Conservation (phyloP, 1,140 invertebrate genomes). For the Tribolium madens region DNA sequence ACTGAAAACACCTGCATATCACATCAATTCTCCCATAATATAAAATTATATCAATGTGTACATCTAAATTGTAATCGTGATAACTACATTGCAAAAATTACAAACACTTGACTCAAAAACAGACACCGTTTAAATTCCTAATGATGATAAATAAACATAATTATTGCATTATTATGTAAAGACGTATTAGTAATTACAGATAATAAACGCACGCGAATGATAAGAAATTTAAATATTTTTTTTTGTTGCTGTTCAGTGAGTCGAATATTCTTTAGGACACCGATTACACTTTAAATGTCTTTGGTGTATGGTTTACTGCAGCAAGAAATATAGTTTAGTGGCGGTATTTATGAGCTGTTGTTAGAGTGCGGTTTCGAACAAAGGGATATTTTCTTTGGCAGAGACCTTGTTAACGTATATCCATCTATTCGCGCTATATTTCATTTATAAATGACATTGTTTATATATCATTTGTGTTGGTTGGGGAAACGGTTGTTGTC, state of each 20-base stretch:
- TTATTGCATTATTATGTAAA: conserved; percentile 18
- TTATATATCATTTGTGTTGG: conserved; percentile 63
- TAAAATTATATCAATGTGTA: conserved; percentile 44
- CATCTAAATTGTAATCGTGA: conserved; percentile 42
- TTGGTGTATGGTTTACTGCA: conserved; percentile 62
- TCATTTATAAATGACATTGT: conserved; percentile 64
- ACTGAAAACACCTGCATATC: conserved; percentile 37
- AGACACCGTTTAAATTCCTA: background rate
- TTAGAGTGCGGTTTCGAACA: conserved; percentile 63
- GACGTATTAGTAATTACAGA: background rate
- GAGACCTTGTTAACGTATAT: conserved; percentile 64
- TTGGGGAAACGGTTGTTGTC: background rate
- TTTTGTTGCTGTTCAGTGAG: conserved; percentile 53
- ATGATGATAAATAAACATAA: background rate
- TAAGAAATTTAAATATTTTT: background rate
- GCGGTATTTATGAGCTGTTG: conserved; percentile 63
- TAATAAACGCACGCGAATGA: background rate
- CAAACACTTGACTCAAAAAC: conserved; percentile 10
- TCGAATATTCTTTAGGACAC: conserved; percentile 63
- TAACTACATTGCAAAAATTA: conserved; percentile 18
- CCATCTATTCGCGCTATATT: conserved; percentile 59
- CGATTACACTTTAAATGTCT: conserved; percentile 63
- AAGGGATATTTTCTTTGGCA: conserved; percentile 62
- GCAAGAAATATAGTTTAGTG: conserved; percentile 59
- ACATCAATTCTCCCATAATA: conserved; percentile 36